Percentiles rank a stretch among this genome's conserved stretches.
These are phyloP conservation scores for Carabus problematicus DNA, from an alignment of 2,888 invertebrate species.

Conservation along the genomic window DNA sequence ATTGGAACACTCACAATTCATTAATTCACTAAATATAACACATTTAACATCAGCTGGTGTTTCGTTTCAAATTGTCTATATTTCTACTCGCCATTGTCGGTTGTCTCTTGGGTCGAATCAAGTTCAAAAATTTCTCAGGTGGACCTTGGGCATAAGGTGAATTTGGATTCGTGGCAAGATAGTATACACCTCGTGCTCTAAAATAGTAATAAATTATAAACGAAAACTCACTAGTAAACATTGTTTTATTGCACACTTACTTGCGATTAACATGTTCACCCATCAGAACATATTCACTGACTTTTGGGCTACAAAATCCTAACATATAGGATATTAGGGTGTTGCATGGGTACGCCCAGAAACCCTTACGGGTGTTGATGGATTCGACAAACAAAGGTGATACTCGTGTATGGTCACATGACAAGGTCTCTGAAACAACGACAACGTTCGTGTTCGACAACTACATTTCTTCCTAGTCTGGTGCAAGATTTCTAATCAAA, in stretches of 20 bases:
- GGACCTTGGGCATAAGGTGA: conserved; percentile 87
- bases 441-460: too few species aligned
- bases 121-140: conserved; percentile 64
- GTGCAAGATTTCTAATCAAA: too few species aligned
- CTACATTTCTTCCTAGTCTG: too few species aligned
- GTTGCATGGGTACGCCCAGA: conserved; percentile 86
- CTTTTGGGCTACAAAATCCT: conserved; percentile 83
- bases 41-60: not conserved
- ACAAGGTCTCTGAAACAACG: conserved; percentile 74
- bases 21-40: not conserved
- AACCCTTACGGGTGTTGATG: conserved; percentile 78
- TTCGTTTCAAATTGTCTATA: not conserved
- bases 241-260: conserved; percentile 63
- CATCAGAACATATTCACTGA: conserved; percentile 83
- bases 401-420: conserved; percentile 90
- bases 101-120: conserved; percentile 25
- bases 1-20: not conserved
- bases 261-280: conserved; percentile 81
- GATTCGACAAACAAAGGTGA: conserved; percentile 91
- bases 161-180: conserved; percentile 84
- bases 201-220: conserved; percentile 51
- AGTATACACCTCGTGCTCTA: conserved; percentile 85
- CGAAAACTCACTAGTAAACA: too few species aligned
- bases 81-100: conserved; percentile 3
- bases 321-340: conserved; percentile 83